These are phyloP conservation scores for Euborellia annulipes DNA, from an alignment of 1,140 invertebrate species.

Conservation along the genomic window DNA sequence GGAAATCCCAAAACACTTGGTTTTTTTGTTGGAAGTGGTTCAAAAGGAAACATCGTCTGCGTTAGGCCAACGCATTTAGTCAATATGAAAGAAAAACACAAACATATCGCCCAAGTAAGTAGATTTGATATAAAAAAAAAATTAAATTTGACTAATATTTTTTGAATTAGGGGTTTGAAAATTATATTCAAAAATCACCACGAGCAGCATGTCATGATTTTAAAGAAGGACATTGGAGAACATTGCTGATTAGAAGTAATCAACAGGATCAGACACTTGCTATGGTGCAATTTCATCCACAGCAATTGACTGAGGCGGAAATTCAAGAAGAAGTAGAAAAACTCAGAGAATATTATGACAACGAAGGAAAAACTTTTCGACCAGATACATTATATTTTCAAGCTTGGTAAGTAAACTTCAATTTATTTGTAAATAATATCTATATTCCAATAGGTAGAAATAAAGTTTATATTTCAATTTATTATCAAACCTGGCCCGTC, in stretches of 20 bases:
- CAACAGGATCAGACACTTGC: slow-evolving; percentile 27
- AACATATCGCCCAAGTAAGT: slow-evolving; percentile 22
- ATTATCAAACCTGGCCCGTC: no score
- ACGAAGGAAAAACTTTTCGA: slow-evolving; percentile 13
- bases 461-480: no score
- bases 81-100: slow-evolving; percentile 25
- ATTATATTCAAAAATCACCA: slow-evolving; percentile 26
- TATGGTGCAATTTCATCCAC: slow-evolving; percentile 31
- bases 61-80: slow-evolving; percentile 23
- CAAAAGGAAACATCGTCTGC: slow-evolving; percentile 19
- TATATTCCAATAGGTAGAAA: no score
- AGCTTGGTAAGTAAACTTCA: slow-evolving; percentile 18
- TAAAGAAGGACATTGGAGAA: slow-evolving; percentile 33
- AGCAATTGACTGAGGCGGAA: slow-evolving; percentile 23
- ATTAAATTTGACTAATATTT: not conserved
- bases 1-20: slow-evolving; percentile 31
- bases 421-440: not conserved
- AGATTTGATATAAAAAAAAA: not conserved
- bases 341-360: slow-evolving; percentile 21
- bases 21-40: slow-evolving; percentile 24
- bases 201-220: slow-evolving; percentile 28
- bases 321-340: slow-evolving; percentile 22
- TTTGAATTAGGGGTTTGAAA: slow-evolving; percentile 27
- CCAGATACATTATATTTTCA: slow-evolving; percentile 23
- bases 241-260: slow-evolving; percentile 31